Evolutionary conservation across 2,797 vertebrate genomes (phyloP).

Genomic region (Pelobates cultripes): DNA sequence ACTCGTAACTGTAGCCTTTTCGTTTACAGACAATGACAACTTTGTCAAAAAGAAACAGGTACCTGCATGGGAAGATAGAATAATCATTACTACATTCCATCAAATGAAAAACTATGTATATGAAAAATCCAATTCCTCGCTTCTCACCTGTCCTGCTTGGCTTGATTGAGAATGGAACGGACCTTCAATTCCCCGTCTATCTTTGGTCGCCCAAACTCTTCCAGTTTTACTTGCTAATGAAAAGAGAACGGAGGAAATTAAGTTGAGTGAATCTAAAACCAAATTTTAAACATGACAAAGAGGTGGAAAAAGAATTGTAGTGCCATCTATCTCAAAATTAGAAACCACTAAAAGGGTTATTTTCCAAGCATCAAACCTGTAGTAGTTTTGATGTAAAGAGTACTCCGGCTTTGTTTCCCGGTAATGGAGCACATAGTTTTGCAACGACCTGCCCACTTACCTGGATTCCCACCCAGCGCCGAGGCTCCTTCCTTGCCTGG

Average conservation of each 20-base stretch:
- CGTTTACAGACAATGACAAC: constrained; percentile 97
- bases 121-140: not conserved
- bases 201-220: constrained; percentile 94
- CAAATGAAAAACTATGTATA: not conserved
- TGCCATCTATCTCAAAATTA: too few species aligned
- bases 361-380: too few species aligned
- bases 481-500: too few species aligned
- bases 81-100: not conserved
- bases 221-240: constrained; percentile 91
- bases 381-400: too few species aligned
- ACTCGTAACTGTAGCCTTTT: constrained; percentile 93
- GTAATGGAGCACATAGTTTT: too few species aligned
- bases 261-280: not conserved
- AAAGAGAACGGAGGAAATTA: not conserved
- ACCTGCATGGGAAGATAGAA: constrained; percentile 72
- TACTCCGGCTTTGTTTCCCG: too few species aligned
- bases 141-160: constrained; percentile 94
- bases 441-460: too few species aligned
- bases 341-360: too few species aligned
- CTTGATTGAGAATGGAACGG: constrained; percentile 91
- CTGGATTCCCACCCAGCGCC: too few species aligned
- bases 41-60: constrained; percentile 98
- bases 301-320: not conserved
- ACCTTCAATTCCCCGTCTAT: constrained; percentile 97
- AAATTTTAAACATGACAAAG: not conserved